These are phyloP conservation scores for Trypoxylus dichotomus DNA, from an alignment of 1,140 invertebrate species.

Conservation along the genomic window DNA sequence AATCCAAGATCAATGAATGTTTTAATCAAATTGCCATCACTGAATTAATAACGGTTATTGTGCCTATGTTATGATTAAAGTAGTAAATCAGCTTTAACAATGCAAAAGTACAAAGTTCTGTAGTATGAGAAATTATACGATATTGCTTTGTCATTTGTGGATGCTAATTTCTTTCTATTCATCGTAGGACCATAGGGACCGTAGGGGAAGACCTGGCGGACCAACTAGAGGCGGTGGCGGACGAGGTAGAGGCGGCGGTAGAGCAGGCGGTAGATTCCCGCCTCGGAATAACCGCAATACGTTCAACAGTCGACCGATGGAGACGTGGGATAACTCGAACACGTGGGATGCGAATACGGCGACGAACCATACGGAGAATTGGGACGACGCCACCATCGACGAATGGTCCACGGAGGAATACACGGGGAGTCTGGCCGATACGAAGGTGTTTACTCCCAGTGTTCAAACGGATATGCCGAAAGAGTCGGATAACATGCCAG, in stretches of 20 bases:
- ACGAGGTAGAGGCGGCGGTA: slow-evolving; percentile 61
- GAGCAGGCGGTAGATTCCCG: slow-evolving; percentile 51
- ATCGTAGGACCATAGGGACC: slow-evolving; percentile 38
- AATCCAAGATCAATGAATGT: too few relatives aligned
- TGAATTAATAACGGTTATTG: too few relatives aligned
- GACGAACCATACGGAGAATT: slow-evolving; percentile 46
- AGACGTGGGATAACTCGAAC: slow-evolving; percentile 56
- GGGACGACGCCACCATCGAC: slow-evolving; percentile 63
- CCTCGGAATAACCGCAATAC: slow-evolving; percentile 43
- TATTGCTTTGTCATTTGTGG: too few relatives aligned
- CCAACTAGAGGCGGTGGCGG: slow-evolving; percentile 57
- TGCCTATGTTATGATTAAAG: too few relatives aligned
- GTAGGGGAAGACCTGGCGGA: slow-evolving; percentile 44
- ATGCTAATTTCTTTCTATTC: neutral
- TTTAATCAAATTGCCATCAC: too few relatives aligned
- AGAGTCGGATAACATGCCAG: slow-evolving; percentile 30
- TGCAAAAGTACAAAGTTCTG: too few relatives aligned
- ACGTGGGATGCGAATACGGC: slow-evolving; percentile 48
- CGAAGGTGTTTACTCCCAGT: slow-evolving; percentile 90
- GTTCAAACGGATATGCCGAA: slow-evolving; percentile 37
- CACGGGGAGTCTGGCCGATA: slow-evolving; percentile 88
- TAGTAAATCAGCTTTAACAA: too few relatives aligned
- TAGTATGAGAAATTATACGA: too few relatives aligned
- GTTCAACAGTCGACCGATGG: slow-evolving; percentile 54
- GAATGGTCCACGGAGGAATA: slow-evolving; percentile 96